phyloP scores from a whole-genome alignment of 2,888 invertebrate species.

The Malthinus seriepunctatus region DNA sequence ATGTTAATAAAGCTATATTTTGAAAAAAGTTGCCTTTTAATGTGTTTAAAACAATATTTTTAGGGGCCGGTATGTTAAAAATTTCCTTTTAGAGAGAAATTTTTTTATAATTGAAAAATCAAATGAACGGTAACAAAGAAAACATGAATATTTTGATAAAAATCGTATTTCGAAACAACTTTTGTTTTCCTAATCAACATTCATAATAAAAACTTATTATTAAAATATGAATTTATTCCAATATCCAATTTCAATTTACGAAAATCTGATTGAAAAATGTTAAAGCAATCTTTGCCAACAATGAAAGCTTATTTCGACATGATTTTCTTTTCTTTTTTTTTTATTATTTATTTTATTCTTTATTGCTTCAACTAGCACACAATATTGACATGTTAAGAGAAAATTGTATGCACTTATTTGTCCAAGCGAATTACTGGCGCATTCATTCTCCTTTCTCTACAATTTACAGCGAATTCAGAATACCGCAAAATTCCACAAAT shows the following conservation, averaged over 20 bases:
- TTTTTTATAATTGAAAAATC: background rate
- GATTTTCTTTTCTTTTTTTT: no score
- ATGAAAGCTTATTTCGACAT: background rate
- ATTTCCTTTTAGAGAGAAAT: no score
- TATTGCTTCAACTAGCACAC: background rate
- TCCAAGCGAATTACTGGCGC: conserved; percentile 20
- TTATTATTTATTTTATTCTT: no score
- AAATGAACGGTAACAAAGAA: background rate
- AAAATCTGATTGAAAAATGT: background rate
- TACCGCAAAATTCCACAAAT: conserved; percentile 61
- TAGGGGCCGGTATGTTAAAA: no score
- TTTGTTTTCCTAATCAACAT: background rate
- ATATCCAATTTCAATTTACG: background rate
- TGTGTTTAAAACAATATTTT: no score
- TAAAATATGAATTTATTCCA: background rate
- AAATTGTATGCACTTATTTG: conserved; percentile 19
- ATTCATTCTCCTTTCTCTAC: conserved; percentile 33
- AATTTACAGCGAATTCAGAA: conserved; percentile 40
- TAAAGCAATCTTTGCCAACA: background rate
- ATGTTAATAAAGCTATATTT: background rate
- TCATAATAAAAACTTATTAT: background rate
- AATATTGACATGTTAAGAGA: conserved; percentile 14
- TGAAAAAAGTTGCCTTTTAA: no score
- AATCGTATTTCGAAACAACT: background rate
- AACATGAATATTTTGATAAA: background rate